Evolutionary conservation across 2,888 invertebrate genomes (phyloP), one percentile per base, ranked within the genome.

Genomic region (Clusia tigrina): DNA sequence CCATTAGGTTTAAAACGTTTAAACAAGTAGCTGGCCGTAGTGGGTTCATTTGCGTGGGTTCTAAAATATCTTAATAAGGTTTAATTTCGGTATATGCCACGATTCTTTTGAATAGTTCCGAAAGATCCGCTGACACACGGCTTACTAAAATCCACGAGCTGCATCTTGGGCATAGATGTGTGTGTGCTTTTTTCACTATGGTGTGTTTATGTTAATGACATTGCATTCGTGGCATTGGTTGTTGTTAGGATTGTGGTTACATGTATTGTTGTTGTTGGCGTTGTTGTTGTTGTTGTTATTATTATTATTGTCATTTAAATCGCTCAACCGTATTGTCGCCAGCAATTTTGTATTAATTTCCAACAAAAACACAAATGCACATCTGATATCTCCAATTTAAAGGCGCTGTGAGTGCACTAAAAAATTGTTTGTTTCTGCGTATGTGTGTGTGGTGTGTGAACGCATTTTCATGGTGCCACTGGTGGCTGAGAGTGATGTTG

Each of bases 191-290:
- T n/a, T n/a, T n/a, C n/a, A n/a, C n/a, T n/a, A 32, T 32, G 32
- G 12, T 42, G 12, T 42, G 9, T 42, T n/a, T 42, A 42, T 42
- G 42, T n/a, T 42, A n/a, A 42, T 42, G 42, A n/a, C 42, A 42
- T 42, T 42, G 42, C 42, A 6, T 12, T 12, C 32, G 32, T n/a
- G n/a, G n/a, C n/a, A n/a, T 32, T 12, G 32, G 32, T 32, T 32
- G 32, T 32, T 32, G 32, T 32, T 32, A 12, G 6, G 32, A 32
- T 32, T 32, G 6, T 32, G 32, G 12, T 32, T 32, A 12, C 12
- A 32, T 9, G 3, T 42, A 42, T 42, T 42, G n/a, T n/a, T 42
- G n/a, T n/a, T 42, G n/a, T 42, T 42, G 42, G 9, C 12, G n/a
- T 42, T 3, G 12, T 42, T 42, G 42, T n/a, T 42, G 42, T 42